Evolutionary conservation across 2,888 invertebrate species (phyloP).

Genomic region (Dendrolimus pini): DNA sequence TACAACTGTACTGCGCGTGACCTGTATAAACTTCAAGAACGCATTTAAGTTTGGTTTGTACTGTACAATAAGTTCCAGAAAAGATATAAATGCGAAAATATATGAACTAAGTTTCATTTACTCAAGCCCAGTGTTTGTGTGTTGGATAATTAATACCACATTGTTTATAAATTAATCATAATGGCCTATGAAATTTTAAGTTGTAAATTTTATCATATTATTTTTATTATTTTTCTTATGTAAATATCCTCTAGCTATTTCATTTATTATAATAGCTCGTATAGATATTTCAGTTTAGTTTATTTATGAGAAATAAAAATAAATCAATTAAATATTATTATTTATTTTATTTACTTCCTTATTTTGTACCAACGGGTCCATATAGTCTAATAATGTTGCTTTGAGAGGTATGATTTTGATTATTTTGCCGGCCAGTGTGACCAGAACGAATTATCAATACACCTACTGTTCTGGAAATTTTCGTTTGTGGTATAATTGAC

Average conservation of each 20-base stretch:
- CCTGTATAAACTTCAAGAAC: no score
- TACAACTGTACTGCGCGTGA: no score
- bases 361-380: neutral
- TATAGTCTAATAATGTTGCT: neutral
- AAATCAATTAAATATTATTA: conserved; percentile 59
- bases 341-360: conserved; percentile 39
- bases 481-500: no score
- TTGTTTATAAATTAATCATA: conserved; percentile 40
- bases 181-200: conserved; percentile 49
- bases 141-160: conserved; percentile 1
- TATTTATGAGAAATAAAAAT: conserved; percentile 63
- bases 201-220: conserved; percentile 65
- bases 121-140: neutral
- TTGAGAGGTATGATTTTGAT: no score
- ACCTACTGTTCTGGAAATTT: no score
- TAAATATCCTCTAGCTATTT: conserved; percentile 60
- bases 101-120: no score
- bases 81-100: no score
- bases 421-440: no score
- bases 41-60: no score
- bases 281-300: conserved; percentile 65
- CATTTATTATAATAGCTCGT: conserved; percentile 59
- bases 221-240: conserved; percentile 56
- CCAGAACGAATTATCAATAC: no score
- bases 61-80: no score